Evolutionary conservation across 2,797 vertebrate species (phyloP), one percentile per base, ranked within the genome.

Genomic region (Meda fulgida): DNA sequence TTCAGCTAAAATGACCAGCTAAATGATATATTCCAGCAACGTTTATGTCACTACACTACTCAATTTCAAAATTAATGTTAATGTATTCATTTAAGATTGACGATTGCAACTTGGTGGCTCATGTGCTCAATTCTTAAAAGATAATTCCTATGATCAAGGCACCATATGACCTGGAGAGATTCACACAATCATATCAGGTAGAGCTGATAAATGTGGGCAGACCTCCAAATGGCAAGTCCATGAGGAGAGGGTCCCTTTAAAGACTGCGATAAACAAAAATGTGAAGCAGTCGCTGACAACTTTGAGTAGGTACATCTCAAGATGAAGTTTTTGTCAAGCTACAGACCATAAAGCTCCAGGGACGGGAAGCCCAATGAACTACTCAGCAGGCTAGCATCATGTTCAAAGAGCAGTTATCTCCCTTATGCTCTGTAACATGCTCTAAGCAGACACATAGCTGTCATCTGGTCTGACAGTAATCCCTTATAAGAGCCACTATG

Each of bases 391-490:
- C 76, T 77, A 79, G 83, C 4, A 23, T 79, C 67, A 71, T 7
- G 1, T 84, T 78, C 76, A 84, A 84, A 84, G 83, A 63, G 23
- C 53, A 79, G 83, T 84, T 79, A 79, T 84, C 76, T 78, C 48
- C 43, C 80, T 71, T 29, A 19, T 71, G 80, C 80, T 71, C 65
- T 78, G 26, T 69, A 84, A 84, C 51, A 78, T 60, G 48, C 40
- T 78, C 76, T 78, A 84, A 84, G 83, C 26, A 71, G 83, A 84
- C 76, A 79, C 75, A 58, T 55, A 46, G 13, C 83, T 84, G 83
- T 72, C 75, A 84, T 71, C 63, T 77, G 63, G 48, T 84, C 40
- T 78, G 83, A 84, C 83, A 84, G 36, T 84, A 72, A 84, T 84
- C 76, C 83, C 66, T 72, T 77, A 84, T 40, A 84, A 69, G 82